A percentile compares a stretch with the other conserved stretches of the same genome.
These are phyloP conservation scores for Stenoptilia bipunctidactyla DNA, from an alignment of 2,888 invertebrate genomes.

Conservation along the genomic window DNA sequence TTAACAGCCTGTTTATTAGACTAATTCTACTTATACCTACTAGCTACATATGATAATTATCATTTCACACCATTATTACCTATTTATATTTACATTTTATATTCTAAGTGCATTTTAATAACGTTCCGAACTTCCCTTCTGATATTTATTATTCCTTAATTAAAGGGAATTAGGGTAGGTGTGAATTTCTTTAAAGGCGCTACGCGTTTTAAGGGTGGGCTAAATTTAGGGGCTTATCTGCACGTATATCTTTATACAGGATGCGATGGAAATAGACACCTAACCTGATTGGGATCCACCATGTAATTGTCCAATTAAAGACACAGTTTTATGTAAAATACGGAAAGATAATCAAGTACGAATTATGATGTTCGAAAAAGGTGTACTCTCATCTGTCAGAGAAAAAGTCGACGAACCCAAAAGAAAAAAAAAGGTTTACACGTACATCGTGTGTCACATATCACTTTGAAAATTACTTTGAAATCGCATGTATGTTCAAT, in stretches of 20 bases:
- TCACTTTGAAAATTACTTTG: constrained; percentile 14
- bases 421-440: background rate
- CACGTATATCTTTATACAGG: constrained; percentile 47
- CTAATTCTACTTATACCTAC: too few species aligned
- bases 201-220: constrained; percentile 53
- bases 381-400: constrained; percentile 2
- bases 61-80: constrained; percentile 35
- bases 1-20: too few species aligned
- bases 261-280: constrained; percentile 48
- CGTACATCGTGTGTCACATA: constrained; percentile 15
- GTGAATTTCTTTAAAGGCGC: constrained; percentile 58
- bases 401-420: background rate
- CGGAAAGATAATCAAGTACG: constrained; percentile 11
- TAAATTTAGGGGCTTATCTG: constrained; percentile 39
- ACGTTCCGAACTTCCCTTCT: constrained; percentile 7
- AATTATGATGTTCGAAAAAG: constrained; percentile 4
- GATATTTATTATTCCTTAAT: constrained; percentile 56
- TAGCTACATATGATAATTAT: constrained; percentile 20
- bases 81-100: background rate
- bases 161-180: constrained; percentile 56
- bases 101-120: constrained; percentile 25
- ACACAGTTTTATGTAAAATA: constrained; percentile 59
- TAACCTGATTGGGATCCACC: constrained; percentile 36
- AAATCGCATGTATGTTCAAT: constrained; percentile 18
- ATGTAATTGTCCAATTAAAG: constrained; percentile 67